A percentile compares a stretch with the other conserved stretches of the same genome.
These are phyloP conservation scores for Enteromius unitaeniatus DNA, from an alignment of 2,797 vertebrate genomes.

Conservation along the genomic window DNA sequence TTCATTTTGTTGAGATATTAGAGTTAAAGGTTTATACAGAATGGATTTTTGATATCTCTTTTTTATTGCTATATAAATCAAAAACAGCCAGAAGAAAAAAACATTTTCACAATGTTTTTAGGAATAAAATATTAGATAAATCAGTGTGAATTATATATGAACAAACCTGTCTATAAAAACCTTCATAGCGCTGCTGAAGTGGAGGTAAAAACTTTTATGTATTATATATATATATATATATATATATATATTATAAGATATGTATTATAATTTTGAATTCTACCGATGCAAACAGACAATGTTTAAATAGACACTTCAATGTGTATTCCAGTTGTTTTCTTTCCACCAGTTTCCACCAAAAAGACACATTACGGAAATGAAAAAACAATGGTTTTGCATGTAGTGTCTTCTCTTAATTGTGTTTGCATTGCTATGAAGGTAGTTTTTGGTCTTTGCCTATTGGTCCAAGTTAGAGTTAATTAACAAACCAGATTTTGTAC, in stretches of 20 bases:
- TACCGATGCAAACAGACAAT: no score
- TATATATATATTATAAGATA: no score
- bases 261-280: no score
- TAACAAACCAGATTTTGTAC: neutral
- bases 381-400: neutral
- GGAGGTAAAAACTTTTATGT: neutral
- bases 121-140: neutral
- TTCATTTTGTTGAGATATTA: neutral
- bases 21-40: neutral
- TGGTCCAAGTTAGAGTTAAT: neutral
- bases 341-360: neutral
- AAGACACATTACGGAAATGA: neutral
- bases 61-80: neutral
- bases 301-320: neutral
- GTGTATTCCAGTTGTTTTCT: neutral
- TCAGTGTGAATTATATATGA: neutral
- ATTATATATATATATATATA: no score
- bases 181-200: neutral
- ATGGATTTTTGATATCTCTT: neutral
- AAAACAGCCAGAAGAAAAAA: neutral
- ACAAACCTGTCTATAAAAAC: neutral
- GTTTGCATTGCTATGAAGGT: neutral
- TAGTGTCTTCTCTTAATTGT: neutral
- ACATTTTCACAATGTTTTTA: neutral
- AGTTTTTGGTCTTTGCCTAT: neutral